These are phyloP conservation scores for Anaspis maculata DNA, from an alignment of 2,888 invertebrate species.

Conservation along the genomic window DNA sequence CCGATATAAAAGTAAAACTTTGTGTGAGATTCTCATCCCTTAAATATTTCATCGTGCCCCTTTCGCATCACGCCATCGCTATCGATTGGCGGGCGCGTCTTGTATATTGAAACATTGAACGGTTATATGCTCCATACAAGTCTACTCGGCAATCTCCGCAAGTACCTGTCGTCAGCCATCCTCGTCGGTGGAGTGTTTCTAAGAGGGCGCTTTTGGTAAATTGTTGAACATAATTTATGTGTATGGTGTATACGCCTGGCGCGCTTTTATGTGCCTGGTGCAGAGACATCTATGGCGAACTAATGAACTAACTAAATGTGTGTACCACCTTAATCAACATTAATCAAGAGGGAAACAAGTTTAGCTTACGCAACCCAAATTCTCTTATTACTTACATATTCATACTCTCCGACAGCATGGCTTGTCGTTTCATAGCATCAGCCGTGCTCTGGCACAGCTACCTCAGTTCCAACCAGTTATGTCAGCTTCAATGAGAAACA, in stretches of 20 bases:
- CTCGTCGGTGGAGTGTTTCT: conserved; percentile 6
- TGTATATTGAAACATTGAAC: too few species aligned
- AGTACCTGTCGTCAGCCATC: conserved; percentile 5
- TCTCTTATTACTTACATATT: conserved; percentile 19
- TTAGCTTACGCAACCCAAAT: conserved; percentile 20
- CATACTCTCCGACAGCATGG: too few species aligned
- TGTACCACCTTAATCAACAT: conserved; percentile 25
- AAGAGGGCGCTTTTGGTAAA: conserved; percentile 13
- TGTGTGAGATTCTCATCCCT: background rate
- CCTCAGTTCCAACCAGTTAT: too few species aligned
- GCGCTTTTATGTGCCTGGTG: conserved; percentile 20
- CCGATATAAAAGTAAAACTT: too few species aligned
- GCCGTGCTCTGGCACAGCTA: too few species aligned
- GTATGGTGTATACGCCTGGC: too few species aligned
- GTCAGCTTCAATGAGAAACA: too few species aligned
- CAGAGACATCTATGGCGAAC: conserved; percentile 23
- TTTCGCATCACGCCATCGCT: too few species aligned
- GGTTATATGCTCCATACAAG: too few species aligned
- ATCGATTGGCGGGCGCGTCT: too few species aligned
- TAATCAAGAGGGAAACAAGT: conserved; percentile 27
- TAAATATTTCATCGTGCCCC: background rate
- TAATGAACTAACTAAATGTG: conserved; percentile 28
- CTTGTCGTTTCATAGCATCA: too few species aligned
- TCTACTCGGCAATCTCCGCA: conserved; percentile 5
- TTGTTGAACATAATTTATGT: conserved; percentile 24